phyloP scores from a whole-genome alignment of 1,140 invertebrate genomes.

The Drosophila elegans region DNA sequence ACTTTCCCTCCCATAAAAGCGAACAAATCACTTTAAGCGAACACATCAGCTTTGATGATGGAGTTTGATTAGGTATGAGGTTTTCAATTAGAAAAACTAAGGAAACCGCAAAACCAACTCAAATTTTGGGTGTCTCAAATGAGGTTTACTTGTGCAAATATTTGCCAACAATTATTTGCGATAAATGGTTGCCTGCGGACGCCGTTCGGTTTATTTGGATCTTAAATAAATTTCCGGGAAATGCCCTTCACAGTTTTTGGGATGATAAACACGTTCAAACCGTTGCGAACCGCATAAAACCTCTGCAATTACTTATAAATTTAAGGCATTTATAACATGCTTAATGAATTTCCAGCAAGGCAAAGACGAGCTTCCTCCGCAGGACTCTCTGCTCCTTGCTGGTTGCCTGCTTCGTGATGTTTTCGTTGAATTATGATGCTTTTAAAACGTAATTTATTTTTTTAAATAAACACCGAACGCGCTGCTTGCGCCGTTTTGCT shows the following conservation, averaged over 20 bases:
- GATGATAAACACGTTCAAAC: conserved; percentile 77
- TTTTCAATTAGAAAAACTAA: conserved; percentile 46
- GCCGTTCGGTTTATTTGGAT: conserved; percentile 52
- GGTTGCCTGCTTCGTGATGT: conserved; percentile 58
- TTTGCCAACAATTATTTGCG: conserved; percentile 73
- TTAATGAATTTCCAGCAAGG: conserved; percentile 75
- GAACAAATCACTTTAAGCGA: conserved; percentile 61
- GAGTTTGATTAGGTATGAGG: conserved; percentile 15
- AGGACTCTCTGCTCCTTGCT: conserved; percentile 22
- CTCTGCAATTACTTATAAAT: conserved; percentile 81
- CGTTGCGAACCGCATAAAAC: conserved; percentile 74
- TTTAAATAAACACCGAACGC: conserved; percentile 74
- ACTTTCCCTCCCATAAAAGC: conserved; percentile 26
- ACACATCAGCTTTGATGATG: conserved; percentile 62
- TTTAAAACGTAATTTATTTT: conserved; percentile 82
- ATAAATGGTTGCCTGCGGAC: conserved; percentile 44
- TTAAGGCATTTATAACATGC: conserved; percentile 79
- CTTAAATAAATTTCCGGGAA: conserved; percentile 71
- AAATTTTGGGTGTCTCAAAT: conserved; percentile 33
- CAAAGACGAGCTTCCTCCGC: conserved; percentile 32
- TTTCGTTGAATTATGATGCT: conserved; percentile 82
- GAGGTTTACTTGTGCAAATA: conserved; percentile 52
- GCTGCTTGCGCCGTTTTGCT: conserved; percentile 35
- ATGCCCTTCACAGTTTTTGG: conserved; percentile 38
- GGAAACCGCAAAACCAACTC: conserved; percentile 20